Conservation (phyloP, 2,888 invertebrate genomes). For the Lomographa bimaculata region DNA sequence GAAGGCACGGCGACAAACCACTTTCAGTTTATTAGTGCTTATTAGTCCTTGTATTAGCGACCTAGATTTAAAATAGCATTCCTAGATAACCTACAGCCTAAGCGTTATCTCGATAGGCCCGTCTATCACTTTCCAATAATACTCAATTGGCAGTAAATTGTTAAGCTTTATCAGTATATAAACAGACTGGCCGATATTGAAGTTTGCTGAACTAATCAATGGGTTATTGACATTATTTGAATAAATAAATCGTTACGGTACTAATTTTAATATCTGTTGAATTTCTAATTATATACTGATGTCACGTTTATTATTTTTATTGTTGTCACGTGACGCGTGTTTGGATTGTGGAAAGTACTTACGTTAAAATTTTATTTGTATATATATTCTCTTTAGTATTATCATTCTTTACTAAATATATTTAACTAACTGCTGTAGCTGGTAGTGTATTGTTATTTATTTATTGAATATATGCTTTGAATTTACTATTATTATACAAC, state of each 20-base stretch:
- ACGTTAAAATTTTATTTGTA: too few species aligned
- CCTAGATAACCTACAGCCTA: slow-evolving; percentile 32
- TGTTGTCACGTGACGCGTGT: too few species aligned
- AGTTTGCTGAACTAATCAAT: slow-evolving; percentile 11
- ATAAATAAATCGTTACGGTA: slow-evolving; percentile 2
- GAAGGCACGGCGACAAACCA: slow-evolving; percentile 9
- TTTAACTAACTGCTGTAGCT: too few species aligned
- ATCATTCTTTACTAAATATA: too few species aligned
- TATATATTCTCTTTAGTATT: too few species aligned
- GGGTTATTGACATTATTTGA: slow-evolving; percentile 20
- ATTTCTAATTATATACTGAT: slow-evolving; percentile 1
- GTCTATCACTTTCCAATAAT: slow-evolving; percentile 34
- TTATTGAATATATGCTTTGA: too few species aligned
- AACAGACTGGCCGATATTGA: slow-evolving; percentile 20
- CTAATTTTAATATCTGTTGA: slow-evolving; percentile 5
- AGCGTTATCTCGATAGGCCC: slow-evolving; percentile 26
- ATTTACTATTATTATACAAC: too few species aligned
- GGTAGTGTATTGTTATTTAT: too few species aligned
- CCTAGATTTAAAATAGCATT: slow-evolving; percentile 29
- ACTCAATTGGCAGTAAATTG: slow-evolving; percentile 26
- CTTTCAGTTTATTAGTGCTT: slow-evolving; percentile 28
- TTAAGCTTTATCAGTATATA: slow-evolving; percentile 18
- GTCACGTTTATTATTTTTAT: slow-evolving; percentile 1
- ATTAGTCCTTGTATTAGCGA: slow-evolving; percentile 28
- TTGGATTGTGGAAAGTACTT: too few species aligned